Evolutionary conservation across 2,888 invertebrate genomes (phyloP).

Genomic region (Erpobdella octoculata): DNA sequence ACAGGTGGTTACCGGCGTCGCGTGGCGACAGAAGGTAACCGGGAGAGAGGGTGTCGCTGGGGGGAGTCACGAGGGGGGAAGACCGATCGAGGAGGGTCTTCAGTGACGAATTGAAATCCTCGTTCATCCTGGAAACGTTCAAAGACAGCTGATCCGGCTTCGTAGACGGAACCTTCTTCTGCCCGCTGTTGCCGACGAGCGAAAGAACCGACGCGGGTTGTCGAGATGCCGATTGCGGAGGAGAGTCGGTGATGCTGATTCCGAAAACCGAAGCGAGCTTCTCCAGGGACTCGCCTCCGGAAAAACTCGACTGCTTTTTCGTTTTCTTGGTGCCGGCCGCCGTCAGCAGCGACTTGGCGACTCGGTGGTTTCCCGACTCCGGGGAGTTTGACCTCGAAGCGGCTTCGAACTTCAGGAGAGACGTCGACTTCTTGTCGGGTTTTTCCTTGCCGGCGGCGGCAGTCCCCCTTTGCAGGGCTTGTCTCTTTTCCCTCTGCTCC

Average conservation of each 20-base stretch:
- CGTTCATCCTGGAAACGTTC: no score
- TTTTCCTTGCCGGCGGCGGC: slow-evolving; percentile 39
- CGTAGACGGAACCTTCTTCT: no score
- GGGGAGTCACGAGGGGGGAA: no score
- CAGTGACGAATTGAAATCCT: not conserved
- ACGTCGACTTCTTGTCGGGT: not conserved
- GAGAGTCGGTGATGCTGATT: not conserved
- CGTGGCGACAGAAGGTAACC: not conserved
- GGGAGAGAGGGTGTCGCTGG: no score
- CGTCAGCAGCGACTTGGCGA: not conserved
- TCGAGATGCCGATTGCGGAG: not conserved
- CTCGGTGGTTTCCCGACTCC: no score
- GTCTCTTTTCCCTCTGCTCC: slow-evolving; percentile 59
- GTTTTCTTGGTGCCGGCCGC: not conserved
- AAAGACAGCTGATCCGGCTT: no score
- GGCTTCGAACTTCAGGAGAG: not conserved
- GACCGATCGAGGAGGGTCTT: not conserved
- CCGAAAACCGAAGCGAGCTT: not conserved
- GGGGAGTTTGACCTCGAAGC: not conserved
- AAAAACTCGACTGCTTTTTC: not conserved
- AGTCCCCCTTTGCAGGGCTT: slow-evolving; percentile 41
- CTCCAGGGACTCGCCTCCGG: not conserved
- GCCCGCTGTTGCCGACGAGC: not conserved
- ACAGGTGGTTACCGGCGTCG: not conserved
- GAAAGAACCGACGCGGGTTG: not conserved